These are phyloP conservation scores for Nymphicus hollandicus DNA, from an alignment of 2,113 vertebrate species.

Conservation along the genomic window DNA sequence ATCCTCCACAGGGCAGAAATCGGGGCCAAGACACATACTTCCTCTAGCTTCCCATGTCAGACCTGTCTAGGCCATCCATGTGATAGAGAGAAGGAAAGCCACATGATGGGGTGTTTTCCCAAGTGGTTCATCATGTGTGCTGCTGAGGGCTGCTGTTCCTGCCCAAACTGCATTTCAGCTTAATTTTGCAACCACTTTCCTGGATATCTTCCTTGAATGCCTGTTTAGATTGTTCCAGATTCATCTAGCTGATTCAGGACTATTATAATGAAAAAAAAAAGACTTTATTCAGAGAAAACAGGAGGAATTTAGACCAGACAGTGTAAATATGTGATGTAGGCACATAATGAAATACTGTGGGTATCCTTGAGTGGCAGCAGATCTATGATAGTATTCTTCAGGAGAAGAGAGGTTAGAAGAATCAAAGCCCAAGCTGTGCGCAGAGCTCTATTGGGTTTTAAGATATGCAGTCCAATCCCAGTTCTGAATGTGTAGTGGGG, in stretches of 20 bases:
- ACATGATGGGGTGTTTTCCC: not conserved
- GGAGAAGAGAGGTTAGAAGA: not conserved
- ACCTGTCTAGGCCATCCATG: not conserved
- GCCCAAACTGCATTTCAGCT: not conserved
- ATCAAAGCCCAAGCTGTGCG: not conserved
- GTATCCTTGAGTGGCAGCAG: not conserved
- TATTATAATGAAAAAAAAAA: not conserved
- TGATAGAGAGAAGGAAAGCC: not conserved
- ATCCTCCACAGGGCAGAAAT: not conserved
- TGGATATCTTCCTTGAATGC: not conserved
- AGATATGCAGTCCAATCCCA: not conserved
- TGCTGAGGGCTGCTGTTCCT: not conserved
- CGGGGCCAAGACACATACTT: not conserved
- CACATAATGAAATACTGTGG: not conserved
- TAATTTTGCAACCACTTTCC: not conserved
- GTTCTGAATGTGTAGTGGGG: not conserved
- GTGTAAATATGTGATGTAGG: not conserved
- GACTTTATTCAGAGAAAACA: not conserved
- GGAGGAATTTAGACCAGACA: not conserved
- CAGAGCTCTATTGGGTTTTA: not conserved
- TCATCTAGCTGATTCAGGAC: not conserved
- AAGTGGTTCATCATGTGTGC: accelerated
- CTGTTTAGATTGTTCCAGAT: not conserved
- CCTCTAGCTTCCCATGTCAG: not conserved
- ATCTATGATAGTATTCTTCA: not conserved